Base-by-base conservation (phyloP, 2,797 vertebrate genomes). In the Ciconia nigra region DNA sequence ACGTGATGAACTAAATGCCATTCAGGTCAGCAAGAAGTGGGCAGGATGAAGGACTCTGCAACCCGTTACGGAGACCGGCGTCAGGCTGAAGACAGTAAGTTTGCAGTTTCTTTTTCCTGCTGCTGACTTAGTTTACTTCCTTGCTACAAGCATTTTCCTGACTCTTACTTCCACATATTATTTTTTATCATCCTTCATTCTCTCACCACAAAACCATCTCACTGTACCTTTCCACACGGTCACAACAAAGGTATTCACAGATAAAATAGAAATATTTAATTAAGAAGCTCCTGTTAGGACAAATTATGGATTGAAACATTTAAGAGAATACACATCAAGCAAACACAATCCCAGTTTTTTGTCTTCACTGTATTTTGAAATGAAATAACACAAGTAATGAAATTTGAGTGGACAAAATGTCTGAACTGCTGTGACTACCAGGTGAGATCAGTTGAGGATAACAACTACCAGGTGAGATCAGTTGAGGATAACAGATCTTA, bases 1-100 rank as follows among this genome's bases (percentile, higher is more conserved):
- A 35, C 0, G 13, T 4, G 28, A 10, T 1, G 54, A 52, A 13
- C 11, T 62, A 62, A 61, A 20, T 1, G 5, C 20, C 5, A 1
- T 3, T 15, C 13, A 6, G 54, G 20, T 13, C 42, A 25, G 35
- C 29, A 57, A 63, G 29, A 41, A 31, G 54, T 0, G 2, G 15
- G 63, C 13, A 59, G 63, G 15, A 25, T 3, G 11, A 31, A 31
- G 46, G 54, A 16, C 42, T n/a, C 25, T 4, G 31, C 59, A 42
- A 41, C 9, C 57, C 3, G 37, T 9, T 8, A 26, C 1, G 21
- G 51, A 66, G 51, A 8, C 21, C 17, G 3, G 44, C 54, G 35
- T 39, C 24, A 19, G 67, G 54, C 2, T 28, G 37, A 37, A 35
- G 31, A 12, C 5, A 3, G 35, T 7, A 26, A 33, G 37, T 33